Conservation (phyloP, 2,888 invertebrate genomes). For the Sinhomidia bicolor region DNA sequence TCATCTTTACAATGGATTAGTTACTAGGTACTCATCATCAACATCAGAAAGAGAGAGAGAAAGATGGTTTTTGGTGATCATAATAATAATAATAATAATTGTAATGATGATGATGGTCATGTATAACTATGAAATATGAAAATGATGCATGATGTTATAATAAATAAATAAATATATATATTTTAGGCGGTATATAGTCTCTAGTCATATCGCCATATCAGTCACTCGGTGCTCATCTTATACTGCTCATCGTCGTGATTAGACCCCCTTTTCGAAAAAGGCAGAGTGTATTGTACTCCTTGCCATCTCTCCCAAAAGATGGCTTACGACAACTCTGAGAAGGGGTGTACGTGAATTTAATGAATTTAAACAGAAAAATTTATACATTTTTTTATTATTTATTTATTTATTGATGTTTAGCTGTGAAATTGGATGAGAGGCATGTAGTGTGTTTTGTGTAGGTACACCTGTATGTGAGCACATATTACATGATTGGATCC, state of each 20-base stretch:
- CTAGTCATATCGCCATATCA: too few relatives aligned
- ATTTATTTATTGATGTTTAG: slow-evolving; percentile 53
- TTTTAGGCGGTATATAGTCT: background rate
- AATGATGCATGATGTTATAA: slow-evolving; percentile 62
- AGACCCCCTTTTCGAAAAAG: too few relatives aligned
- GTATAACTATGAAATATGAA: slow-evolving; percentile 57
- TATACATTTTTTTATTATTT: slow-evolving; percentile 4
- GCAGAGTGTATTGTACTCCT: too few relatives aligned
- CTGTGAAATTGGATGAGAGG: slow-evolving; percentile 50
- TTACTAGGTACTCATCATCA: slow-evolving; percentile 37
- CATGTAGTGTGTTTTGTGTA: background rate
- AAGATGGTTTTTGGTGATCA: slow-evolving; percentile 54
- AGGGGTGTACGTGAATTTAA: slow-evolving; percentile 52
- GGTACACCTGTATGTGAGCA: slow-evolving; percentile 20
- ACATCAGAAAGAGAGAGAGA: background rate
- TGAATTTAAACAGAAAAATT: slow-evolving; percentile 67
- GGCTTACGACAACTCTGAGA: slow-evolving; percentile 34
- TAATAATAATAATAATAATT: slow-evolving; percentile 30
- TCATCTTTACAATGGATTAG: slow-evolving; percentile 53
- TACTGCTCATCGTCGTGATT: background rate
- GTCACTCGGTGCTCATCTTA: background rate
- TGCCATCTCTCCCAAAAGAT: slow-evolving; percentile 42
- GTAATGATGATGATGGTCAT: slow-evolving; percentile 53
- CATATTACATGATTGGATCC: slow-evolving; percentile 21
- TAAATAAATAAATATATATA: slow-evolving; percentile 23